Evolutionary conservation across 1,140 invertebrate species (phyloP).

Genomic region (Zaprionus nigranus): DNA sequence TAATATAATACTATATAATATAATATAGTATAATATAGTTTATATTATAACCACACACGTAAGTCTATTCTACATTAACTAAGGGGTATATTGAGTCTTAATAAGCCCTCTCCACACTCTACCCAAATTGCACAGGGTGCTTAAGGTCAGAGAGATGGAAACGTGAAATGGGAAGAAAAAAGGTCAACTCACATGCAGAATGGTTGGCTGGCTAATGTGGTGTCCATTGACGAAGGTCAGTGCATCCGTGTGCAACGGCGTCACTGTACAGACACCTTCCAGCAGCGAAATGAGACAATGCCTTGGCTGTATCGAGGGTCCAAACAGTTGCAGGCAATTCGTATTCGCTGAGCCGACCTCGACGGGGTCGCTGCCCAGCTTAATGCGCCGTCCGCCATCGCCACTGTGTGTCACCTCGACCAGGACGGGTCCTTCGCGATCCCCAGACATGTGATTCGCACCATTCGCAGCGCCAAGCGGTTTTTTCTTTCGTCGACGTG

Average conservation of each 20-base stretch:
- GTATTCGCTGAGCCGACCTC: slow-evolving; percentile 89
- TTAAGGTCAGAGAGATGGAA: neutral
- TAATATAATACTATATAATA: neutral
- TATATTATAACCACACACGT: too few species aligned
- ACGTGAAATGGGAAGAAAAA: neutral
- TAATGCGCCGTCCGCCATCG: slow-evolving; percentile 87
- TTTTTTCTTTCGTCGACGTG: slow-evolving; percentile 96
- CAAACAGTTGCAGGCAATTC: slow-evolving; percentile 88
- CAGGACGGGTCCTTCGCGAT: slow-evolving; percentile 86
- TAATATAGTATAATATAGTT: neutral
- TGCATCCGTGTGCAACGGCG: slow-evolving; percentile 95
- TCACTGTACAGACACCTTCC: slow-evolving; percentile 96
- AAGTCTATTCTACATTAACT: neutral
- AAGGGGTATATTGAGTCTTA: neutral
- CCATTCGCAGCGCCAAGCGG: slow-evolving; percentile 87
- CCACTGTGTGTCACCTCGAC: slow-evolving; percentile 88
- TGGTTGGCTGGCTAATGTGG: slow-evolving; percentile 95
- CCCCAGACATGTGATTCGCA: slow-evolving; percentile 84
- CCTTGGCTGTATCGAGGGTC: slow-evolving; percentile 93
- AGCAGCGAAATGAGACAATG: slow-evolving; percentile 97
- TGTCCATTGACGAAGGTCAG: slow-evolving; percentile 97
- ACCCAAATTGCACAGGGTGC: neutral
- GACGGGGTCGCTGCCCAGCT: slow-evolving; percentile 87
- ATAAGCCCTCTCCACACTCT: neutral
- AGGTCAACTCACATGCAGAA: slow-evolving; percentile 89